phyloP scores from a whole-genome alignment of 2,113 vertebrate genomes.

The Peromyscus maniculatus region DNA sequence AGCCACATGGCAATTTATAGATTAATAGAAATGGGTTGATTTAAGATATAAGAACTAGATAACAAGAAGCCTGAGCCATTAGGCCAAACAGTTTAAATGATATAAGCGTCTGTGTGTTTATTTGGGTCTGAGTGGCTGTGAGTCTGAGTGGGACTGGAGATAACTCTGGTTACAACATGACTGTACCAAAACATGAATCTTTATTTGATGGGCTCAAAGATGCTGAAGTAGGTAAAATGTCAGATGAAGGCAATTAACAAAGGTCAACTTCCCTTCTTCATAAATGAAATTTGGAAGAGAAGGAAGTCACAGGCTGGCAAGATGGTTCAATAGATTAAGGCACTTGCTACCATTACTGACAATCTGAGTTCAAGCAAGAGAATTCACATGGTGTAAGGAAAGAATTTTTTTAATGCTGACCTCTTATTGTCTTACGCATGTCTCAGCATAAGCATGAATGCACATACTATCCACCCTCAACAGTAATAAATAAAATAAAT shows the following conservation, averaged over 20 bases:
- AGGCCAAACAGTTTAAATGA: no score
- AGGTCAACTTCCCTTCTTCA: neutral
- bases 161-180: no score
- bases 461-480: neutral
- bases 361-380: neutral
- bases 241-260: neutral
- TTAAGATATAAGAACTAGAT: no score
- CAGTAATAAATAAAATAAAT: neutral
- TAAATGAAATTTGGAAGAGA: neutral
- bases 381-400: neutral
- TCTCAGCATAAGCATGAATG: neutral
- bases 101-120: no score
- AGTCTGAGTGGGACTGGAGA: no score
- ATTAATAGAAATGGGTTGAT: no score
- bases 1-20: no score
- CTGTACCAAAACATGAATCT: neutral
- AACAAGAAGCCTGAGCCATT: no score
- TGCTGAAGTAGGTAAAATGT: neutral
- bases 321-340: neutral
- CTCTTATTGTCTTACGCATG: neutral
- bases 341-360: neutral
- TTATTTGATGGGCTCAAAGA: neutral
- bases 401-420: neutral
- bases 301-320: neutral
- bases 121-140: no score